Evolutionary conservation across 2,888 invertebrate species (phyloP), one percentile per base, ranked within the genome.

Genomic region (Drosophila macrospina): DNA sequence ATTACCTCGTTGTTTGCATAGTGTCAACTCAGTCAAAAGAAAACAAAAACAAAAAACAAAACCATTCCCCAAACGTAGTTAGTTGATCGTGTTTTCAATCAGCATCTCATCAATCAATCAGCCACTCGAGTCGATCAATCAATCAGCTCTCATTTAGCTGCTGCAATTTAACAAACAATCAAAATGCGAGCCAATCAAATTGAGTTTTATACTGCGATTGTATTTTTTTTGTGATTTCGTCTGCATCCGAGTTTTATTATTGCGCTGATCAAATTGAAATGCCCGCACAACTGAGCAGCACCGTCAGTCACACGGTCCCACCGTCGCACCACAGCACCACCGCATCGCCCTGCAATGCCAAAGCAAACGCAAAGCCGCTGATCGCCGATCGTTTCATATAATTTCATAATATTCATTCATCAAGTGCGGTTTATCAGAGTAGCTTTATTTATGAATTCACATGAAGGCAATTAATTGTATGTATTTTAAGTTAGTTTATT

Each of bases 81-180:
- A 74, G 63, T 60, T 60, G 39, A 32, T 60, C 59, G 42, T 42
- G 16, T 52, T 44, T 28, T 52, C 44, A 60, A 60, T 60, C 60
- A 61, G 44, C 54, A 26, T 13, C 62, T 56, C 56, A 47, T 79
- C 79, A 60, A 44, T 20, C 51, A 57, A 69, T 56, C 73, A 69
- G 20, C 28, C 36, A 26, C 50, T 55, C 74, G 41, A 52, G 56
- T 62, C 70, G 55, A 82, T 81, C 78, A 76, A 87, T 87, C 80
- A 82, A 83, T 88, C 85, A 86, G 74, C 59, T 56, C 70, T 76
- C 68, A 82, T 75, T 80, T 67, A 84, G 81, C 60, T 65, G 52
- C 59, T 51, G 45, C 62, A 69, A 60, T 42, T 42, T 72, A 78
- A 88, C 81, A 79, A 76, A 61, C 74, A 78, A 75, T 68, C 60